phyloP scores from a whole-genome alignment of 2,888 invertebrate species.

The Eupithecia subfuscata region DNA sequence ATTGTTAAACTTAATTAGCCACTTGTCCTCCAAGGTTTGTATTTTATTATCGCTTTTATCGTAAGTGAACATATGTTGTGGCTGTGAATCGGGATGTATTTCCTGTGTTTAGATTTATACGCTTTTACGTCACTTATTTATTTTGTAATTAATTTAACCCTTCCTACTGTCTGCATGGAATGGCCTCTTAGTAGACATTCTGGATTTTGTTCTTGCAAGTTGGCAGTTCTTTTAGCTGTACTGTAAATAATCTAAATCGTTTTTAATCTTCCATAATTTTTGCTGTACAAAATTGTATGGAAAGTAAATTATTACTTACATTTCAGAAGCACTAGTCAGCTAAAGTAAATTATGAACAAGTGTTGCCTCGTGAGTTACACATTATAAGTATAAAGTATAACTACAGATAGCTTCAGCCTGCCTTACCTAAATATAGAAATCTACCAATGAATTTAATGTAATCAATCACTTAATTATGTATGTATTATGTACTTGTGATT shows the following conservation, averaged over 20 bases:
- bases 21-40: slow-evolving; percentile 67
- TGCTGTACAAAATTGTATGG: slow-evolving; percentile 31
- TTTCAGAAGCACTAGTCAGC: slow-evolving; percentile 45
- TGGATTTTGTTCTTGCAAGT: slow-evolving; percentile 20
- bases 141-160: slow-evolving; percentile 54
- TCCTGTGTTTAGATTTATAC: slow-evolving; percentile 74
- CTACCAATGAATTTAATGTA: slow-evolving; percentile 30
- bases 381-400: neutral
- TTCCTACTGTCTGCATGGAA: neutral
- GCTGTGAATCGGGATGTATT: slow-evolving; percentile 77
- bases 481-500: slow-evolving; percentile 31
- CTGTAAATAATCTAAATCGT: slow-evolving; percentile 11
- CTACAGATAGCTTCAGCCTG: slow-evolving; percentile 30
- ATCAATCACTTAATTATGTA: slow-evolving; percentile 26
- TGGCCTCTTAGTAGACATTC: neutral
- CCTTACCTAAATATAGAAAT: slow-evolving; percentile 17
- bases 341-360: slow-evolving; percentile 31
- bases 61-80: slow-evolving; percentile 78
- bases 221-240: neutral
- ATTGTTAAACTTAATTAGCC: slow-evolving; percentile 61
- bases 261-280: slow-evolving; percentile 29
- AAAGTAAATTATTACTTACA: slow-evolving; percentile 34
- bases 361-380: neutral
- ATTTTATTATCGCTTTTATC: slow-evolving; percentile 75
- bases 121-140: slow-evolving; percentile 80